Base-by-base conservation (phyloP, 2,888 invertebrate genomes). In the Craniophora ligustri region DNA sequence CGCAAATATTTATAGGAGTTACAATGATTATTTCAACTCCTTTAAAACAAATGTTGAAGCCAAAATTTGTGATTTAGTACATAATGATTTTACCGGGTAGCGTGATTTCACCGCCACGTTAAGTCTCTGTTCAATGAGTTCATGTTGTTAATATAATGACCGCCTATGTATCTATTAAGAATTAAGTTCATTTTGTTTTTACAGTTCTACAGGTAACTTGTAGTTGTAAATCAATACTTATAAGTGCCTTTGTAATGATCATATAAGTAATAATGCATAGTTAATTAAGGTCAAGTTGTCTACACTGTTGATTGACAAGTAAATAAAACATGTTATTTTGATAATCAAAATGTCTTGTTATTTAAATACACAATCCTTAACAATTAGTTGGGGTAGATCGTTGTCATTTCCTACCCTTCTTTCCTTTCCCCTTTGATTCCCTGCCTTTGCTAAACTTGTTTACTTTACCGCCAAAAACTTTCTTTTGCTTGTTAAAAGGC, bases 401-500 rank as follows among this genome's bases (percentile, higher is more conserved):
- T 28, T 7, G n/a, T 62, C 7, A 66, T 21, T 59, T 62, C 30
- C 62, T 67, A 2, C 62, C 60, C 23, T 51, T 66, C 28, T 50
- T 66, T 13, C 65, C 60, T 55, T 55, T 64, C 13, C 46, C 50
- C 5, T 26, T 72, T 14, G 67, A 68, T 69, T 82, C 16, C 26
- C 26, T 84, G 0, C 82, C 82, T 26, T 64, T 69, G 70, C 86
- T 86, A 19, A 75, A 78, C 60, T 88, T 90, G 49, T 88, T 90
- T n/a, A 90, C 57, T 75, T 91, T 91, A 0, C 91, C 87, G 2
- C 91, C 91, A 57, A 89, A 87, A 0, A 89, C 90, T 75, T 90
- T 90, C 53, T 85, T 87, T 2, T 79, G 71, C 67, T 87, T 89
- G 13, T 80, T 79, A 19, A 75, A 83, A 14, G 73, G 62, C 60